Evolutionary conservation across 1,140 invertebrate species (phyloP), one percentile per base, ranked within the genome.

Genomic region (Drosophila seguyi): DNA sequence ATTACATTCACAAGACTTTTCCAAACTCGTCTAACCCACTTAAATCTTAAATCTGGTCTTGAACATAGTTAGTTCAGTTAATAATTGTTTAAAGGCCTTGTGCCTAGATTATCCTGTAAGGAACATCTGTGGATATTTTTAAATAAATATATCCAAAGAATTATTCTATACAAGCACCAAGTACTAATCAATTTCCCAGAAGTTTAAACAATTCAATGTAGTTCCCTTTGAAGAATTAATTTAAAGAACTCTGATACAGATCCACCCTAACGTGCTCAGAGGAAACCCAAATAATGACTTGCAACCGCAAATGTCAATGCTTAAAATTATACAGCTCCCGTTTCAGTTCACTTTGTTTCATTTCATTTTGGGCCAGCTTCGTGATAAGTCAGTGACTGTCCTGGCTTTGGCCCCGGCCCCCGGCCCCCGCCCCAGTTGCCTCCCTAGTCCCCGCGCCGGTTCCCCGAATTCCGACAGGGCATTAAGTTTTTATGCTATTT

Each of bases 401-500:
- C 47, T 61, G 25, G 16, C 45, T 22, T 2, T 34, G 31, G 31
- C 48, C 31, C 36, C n/a, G n/a, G n/a, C n/a, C n/a, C n/a, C n/a
- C n/a, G 31, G 31, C 36, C 31, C 36, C 71, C 29, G 36, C 39
- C 29, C 58, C 66, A 4, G 52, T 79, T n/a, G n/a, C n/a, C n/a
- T n/a, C n/a, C 16, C 41, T n/a, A 10, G 20, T 34, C 36, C 38
- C 71, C 25, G 36, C 42, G 25, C 58, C 66, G 25, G 52, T 81
- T 90, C 78, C 61, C 45, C 59, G 86, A 90, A 90, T 80, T 85
- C 82, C 66, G 84, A 79, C 85, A 80, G 87, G 72, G 71, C 81
- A 90, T 90, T 90, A 81, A 88, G 85, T 90, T 90, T 90, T 90
- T 90, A 90, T 90, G 85, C 85, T 69, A 85, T 90, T 90, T 90